Evolutionary conservation across 2,797 vertebrate genomes (phyloP), one percentile per base, ranked within the genome.

Genomic region (Orientallactaga sibirica): DNA sequence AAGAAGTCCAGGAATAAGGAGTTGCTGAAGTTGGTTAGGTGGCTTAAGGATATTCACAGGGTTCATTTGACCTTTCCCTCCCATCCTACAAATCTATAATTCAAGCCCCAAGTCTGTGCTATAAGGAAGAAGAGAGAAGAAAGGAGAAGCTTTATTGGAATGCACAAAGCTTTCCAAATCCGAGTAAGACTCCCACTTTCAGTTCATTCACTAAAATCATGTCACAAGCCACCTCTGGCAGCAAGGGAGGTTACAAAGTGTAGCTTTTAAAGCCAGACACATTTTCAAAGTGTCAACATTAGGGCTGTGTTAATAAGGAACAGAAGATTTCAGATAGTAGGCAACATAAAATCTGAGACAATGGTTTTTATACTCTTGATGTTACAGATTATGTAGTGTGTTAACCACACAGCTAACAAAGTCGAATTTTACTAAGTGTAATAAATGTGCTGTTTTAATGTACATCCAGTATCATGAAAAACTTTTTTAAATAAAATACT

Each of bases 281-380:
- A 64, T 77, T 86, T 41, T 61, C 24, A 93, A 37, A 48, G 52
- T 48, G 24, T 68, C 67, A 93, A 75, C 95, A 66, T 20, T 55
- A 76, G 3, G 7, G 11, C 62, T 68, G 22, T 27, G 20, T 61
- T 73, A 52, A 1, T 76, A 86, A 43, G 73, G n/a, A 58, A 58
- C 55, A 58, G 55, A 77, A 11, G 61, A 88, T 5, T 10, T 3
- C 20, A 68, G 86, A 90, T 25, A 20, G 76, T 9, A 82, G 71
- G 20, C 37, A 67, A 73, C 43, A 61, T 33, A 27, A 2, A 3
- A 5, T 86, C 61, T 91, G 2, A 29, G 76, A 74, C 76, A 29
- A 25, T 29, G n/a, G 41, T 68, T 58, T 91, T 91, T 77, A 88
- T 5, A 93, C 33, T 70, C 9, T n/a, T 73, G 29, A 3, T 93